phyloP scores from a whole-genome alignment of 2,797 vertebrate species.

The Sciurus carolinensis region DNA sequence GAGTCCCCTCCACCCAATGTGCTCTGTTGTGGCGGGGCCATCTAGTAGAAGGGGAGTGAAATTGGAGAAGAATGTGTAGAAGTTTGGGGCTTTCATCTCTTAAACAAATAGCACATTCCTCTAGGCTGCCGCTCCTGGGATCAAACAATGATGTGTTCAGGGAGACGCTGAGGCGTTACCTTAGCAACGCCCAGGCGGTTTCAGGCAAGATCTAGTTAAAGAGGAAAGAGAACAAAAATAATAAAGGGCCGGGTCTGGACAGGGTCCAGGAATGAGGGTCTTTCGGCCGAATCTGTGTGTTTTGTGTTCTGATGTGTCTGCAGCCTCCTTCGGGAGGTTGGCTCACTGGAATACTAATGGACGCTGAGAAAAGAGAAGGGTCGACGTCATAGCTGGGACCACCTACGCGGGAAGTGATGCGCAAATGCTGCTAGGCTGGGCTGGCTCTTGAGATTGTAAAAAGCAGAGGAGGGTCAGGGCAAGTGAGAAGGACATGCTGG shows the following conservation, averaged over 20 bases:
- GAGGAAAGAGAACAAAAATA: conserved; percentile 76
- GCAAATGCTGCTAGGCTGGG: neutral
- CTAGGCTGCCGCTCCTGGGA: conserved; percentile 85
- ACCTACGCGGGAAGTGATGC: neutral
- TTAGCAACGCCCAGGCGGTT: conserved; percentile 87
- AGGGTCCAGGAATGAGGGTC: conserved; percentile 70
- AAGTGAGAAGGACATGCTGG: accelerated
- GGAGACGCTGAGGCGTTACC: conserved; percentile 84
- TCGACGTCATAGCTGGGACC: neutral
- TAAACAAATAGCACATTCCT: conserved; percentile 92
- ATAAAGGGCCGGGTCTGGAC: conserved; percentile 57
- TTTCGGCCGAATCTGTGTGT: conserved; percentile 49
- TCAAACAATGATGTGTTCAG: conserved; percentile 85
- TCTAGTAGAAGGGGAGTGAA: conserved; percentile 88
- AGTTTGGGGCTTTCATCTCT: conserved; percentile 89
- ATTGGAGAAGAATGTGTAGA: conserved; percentile 90
- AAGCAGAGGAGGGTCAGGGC: neutral
- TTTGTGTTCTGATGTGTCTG: conserved; percentile 61
- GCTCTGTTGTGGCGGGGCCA: conserved; percentile 83
- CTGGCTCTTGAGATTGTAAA: neutral
- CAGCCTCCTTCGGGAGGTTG: neutral
- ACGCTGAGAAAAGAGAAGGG: conserved; percentile 1
- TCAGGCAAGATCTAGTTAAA: conserved; percentile 78
- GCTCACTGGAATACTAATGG: conserved; percentile 67
- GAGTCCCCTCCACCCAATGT: conserved; percentile 53